Conservation (phyloP, 2,888 invertebrate genomes). For the Dioctria rufipes region DNA sequence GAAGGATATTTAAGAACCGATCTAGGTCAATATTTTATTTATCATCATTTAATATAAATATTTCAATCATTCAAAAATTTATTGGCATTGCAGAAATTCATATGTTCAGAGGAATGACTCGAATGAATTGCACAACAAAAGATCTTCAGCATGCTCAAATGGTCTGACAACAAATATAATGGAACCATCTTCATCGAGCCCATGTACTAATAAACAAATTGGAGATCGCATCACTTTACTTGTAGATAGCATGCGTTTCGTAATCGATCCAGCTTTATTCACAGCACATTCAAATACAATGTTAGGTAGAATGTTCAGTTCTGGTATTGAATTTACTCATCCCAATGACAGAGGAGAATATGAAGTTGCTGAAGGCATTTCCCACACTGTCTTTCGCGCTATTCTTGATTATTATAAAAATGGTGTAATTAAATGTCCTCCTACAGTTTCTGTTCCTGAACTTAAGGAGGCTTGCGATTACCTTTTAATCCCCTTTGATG, state of each 20-base stretch:
- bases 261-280: conserved; percentile 93
- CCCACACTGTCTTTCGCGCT: conserved; percentile 94
- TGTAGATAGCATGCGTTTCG: conserved; percentile 96
- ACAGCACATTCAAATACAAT: conserved; percentile 98
- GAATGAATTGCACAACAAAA: conserved; percentile 21
- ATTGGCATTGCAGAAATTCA: conserved; percentile 5
- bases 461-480: conserved; percentile 99
- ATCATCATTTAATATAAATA: background rate
- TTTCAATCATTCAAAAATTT: background rate
- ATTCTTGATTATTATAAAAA: conserved; percentile 96
- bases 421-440: conserved; percentile 94
- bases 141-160: conserved; percentile 11
- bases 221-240: conserved; percentile 88
- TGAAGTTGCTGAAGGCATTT: conserved; percentile 97
- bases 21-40: conserved; percentile 73
- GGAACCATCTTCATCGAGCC: conserved; percentile 33
- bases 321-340: conserved; percentile 91
- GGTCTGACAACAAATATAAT: conserved; percentile 1
- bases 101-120: conserved; percentile 37
- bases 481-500: conserved; percentile 97
- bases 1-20: conserved; percentile 80
- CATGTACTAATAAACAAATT: conserved; percentile 57
- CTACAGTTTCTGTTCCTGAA: conserved; percentile 96
- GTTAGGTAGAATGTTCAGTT: conserved; percentile 99
- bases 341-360: conserved; percentile 97